Evolutionary conservation across 2,113 vertebrate genomes (phyloP).

Genomic region (Clarias batrachus): DNA sequence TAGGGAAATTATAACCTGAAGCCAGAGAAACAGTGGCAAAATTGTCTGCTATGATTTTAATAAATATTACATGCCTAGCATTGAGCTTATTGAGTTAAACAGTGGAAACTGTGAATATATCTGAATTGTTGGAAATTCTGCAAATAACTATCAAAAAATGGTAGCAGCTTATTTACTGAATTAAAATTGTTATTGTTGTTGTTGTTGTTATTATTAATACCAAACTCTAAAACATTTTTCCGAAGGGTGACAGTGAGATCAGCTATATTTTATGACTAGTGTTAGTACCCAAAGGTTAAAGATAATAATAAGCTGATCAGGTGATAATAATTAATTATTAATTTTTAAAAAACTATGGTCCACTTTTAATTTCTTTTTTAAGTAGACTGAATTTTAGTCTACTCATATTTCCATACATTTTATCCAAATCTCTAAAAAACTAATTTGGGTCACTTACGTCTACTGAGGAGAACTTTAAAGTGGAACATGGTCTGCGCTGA

Average conservation of each 20-base stretch:
- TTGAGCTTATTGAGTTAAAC: constrained; percentile 30
- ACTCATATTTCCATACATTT: not conserved
- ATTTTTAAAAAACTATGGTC: no score
- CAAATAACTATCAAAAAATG: not conserved
- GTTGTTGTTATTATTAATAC: not conserved
- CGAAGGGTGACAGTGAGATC: not conserved
- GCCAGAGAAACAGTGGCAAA: constrained; percentile 51
- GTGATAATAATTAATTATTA: no score
- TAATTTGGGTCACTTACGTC: not conserved
- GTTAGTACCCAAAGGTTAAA: no score
- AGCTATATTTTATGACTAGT: not conserved
- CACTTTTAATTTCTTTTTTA: not conserved
- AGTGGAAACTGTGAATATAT: constrained; percentile 23
- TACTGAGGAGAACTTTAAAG: not conserved
- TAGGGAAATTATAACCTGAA: constrained; percentile 56
- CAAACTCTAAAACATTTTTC: not conserved
- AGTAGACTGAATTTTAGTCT: not conserved
- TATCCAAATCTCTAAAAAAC: not conserved
- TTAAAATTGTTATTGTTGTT: not conserved
- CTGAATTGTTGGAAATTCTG: constrained; percentile 19
- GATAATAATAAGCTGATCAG: no score
- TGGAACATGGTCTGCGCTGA: not conserved
- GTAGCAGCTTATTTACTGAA: not conserved
- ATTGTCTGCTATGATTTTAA: constrained; percentile 51
- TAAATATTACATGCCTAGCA: constrained; percentile 54